Evolutionary conservation across 2,113 vertebrate species (phyloP).

Genomic region (Melanerpes aurifrons): DNA sequence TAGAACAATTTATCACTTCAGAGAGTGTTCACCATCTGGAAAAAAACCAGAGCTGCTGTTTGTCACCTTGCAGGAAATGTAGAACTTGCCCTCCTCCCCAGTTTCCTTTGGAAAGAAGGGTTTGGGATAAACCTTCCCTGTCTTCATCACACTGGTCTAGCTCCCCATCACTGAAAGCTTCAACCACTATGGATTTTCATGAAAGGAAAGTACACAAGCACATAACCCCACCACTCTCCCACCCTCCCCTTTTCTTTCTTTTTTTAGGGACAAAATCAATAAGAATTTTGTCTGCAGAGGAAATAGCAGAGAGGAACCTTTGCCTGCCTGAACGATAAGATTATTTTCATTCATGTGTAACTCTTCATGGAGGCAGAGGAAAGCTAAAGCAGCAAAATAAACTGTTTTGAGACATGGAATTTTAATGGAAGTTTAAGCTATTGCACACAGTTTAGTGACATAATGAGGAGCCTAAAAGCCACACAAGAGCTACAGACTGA

Average conservation of each 20-base stretch:
- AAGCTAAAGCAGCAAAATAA: background rate
- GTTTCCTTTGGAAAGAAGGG: background rate
- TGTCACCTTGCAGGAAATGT: background rate
- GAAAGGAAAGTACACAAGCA: background rate
- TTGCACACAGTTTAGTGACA: background rate
- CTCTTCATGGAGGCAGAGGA: background rate
- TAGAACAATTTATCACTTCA: background rate
- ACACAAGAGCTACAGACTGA: conserved; percentile 20
- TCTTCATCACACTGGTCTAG: background rate
- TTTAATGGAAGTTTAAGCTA: conserved; percentile 35
- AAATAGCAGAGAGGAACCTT: background rate
- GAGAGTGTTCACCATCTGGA: background rate
- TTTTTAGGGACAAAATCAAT: background rate
- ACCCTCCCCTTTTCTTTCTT: background rate
- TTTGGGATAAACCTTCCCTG: background rate
- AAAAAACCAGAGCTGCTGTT: background rate
- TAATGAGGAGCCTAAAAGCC: conserved; percentile 25
- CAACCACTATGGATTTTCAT: background rate
- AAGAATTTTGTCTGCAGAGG: background rate
- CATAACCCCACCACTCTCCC: background rate
- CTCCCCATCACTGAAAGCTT: background rate
- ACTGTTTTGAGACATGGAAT: background rate
- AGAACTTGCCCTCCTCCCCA: background rate
- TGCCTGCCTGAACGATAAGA: background rate
- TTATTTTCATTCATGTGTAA: background rate